These are phyloP conservation scores for Phodopus roborovskii DNA, from an alignment of 2,113 vertebrate species.

Conservation along the genomic window DNA sequence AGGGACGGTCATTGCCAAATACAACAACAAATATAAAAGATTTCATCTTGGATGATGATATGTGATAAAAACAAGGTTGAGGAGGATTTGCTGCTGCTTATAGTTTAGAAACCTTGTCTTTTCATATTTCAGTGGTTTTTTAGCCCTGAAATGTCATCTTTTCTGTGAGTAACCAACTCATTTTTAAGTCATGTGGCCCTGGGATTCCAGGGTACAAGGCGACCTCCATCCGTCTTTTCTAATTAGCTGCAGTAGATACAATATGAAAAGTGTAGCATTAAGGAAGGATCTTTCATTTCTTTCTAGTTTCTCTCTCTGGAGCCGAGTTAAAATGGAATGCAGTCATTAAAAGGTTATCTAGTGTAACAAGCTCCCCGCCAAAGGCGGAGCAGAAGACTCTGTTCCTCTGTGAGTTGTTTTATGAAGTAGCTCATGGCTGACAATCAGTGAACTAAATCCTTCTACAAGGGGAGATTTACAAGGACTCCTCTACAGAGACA, in stretches of 20 bases:
- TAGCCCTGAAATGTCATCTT: not conserved
- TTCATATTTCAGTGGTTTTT: constrained; percentile 32
- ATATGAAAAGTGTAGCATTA: constrained; percentile 77
- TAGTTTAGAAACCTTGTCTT: constrained; percentile 35
- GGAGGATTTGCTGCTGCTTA: constrained; percentile 9
- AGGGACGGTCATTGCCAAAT: not conserved
- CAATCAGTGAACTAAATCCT: constrained; percentile 88
- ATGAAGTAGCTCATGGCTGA: constrained; percentile 85
- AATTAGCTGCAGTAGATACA: constrained; percentile 75
- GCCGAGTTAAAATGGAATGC: constrained; percentile 78
- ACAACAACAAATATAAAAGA: not conserved
- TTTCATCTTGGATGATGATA: not conserved
- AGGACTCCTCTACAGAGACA: constrained; percentile 81
- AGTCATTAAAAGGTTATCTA: constrained; percentile 86
- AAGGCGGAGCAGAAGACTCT: constrained; percentile 81
- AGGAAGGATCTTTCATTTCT: constrained; percentile 67
- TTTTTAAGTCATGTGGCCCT: constrained; percentile 66
- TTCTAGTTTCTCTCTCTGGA: constrained; percentile 68
- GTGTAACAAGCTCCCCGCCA: constrained; percentile 78
- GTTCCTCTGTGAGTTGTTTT: constrained; percentile 84
- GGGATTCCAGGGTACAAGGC: constrained; percentile 67
- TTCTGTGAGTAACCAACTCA: constrained; percentile 34
- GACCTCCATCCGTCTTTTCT: constrained; percentile 66
- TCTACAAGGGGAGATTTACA: constrained; percentile 87
- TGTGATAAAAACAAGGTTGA: constrained; percentile 15